Percentiles rank a stretch among this genome's conserved stretches.
Conservation (phyloP, 2,797 vertebrate genomes). For the Clarias fuscus region DNA sequence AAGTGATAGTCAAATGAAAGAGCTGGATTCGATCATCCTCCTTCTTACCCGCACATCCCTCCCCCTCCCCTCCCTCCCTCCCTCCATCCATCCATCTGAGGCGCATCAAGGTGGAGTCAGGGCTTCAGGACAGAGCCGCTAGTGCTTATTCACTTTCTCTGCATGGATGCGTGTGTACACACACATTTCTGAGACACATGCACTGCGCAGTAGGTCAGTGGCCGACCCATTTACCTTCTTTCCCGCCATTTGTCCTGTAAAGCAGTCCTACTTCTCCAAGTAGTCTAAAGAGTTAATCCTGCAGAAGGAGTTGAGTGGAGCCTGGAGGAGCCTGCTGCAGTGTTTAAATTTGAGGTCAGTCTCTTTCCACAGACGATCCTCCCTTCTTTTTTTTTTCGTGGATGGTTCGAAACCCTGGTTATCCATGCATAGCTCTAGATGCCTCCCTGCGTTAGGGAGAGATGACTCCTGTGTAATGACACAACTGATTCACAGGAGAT, state of each 20-base stretch:
- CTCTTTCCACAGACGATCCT: constrained; percentile 13
- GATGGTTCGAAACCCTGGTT: constrained; percentile 15
- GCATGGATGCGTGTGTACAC: constrained; percentile 25
- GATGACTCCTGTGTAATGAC: constrained; percentile 1
- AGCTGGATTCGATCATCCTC: constrained; percentile 30
- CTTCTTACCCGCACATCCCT: neutral
- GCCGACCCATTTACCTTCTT: constrained; percentile 40
- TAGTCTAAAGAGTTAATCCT: constrained; percentile 18
- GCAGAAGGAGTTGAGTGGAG: constrained; percentile 3
- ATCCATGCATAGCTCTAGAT: neutral
- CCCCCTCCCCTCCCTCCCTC: neutral
- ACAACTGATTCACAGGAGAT: neutral
- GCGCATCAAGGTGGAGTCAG: constrained; percentile 16
- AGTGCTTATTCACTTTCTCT: constrained; percentile 30
- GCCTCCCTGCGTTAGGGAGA: neutral
- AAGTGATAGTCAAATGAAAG: constrained; percentile 55
- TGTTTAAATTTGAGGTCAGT: constrained; percentile 21
- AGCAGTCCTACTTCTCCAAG: neutral
- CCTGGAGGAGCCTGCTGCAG: neutral
- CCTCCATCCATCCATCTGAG: neutral
- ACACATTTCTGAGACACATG: neutral
- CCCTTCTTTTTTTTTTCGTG: neutral
- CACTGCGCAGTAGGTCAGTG: constrained; percentile 36
- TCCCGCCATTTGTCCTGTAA: neutral
- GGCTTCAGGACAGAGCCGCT: constrained; percentile 25